Evolutionary conservation across 1,140 invertebrate species (phyloP), one percentile per base, ranked within the genome.

Genomic region (Drosophila biarmipes): DNA sequence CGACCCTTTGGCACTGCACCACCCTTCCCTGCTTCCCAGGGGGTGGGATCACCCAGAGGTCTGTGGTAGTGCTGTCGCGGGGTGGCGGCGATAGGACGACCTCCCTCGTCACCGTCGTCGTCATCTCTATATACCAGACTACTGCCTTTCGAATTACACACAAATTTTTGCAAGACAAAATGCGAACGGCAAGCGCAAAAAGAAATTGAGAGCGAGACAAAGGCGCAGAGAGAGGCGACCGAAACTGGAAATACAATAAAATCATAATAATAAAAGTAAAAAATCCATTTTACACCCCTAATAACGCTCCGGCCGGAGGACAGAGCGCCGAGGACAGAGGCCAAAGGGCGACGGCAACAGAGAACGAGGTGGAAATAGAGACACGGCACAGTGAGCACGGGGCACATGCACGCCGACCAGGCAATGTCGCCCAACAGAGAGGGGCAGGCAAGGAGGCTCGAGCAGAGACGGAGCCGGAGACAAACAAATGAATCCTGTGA

Each of bases 221-320:
- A 79, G 68, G 40, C 27, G 27, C 40, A 43, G 35, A 68, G 24
- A 42, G 61, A 55, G 45, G 31, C 53, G 48, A 86, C 57, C 53
- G 45, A 61, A 81, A 82, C 78, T 86, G 78, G 74, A 81, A 90
- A 90, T 90, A 90, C 80, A 90, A 85, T 90, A 90, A 87, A 90
- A 90, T 90, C 80, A 90, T 90, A 90, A 90, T 86, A 90, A 90
- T 89, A 89, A 90, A 90, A 90, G 82, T 82, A 90, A 90, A 90
- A 89, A 89, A 82, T 84, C 77, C 82, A 90, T 90, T 90, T 90
- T 90, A 90, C 87, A 90, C 87, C 87, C 87, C 89, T 90, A 90
- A 89, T 90, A 87, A 80, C 64, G 66, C 67, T 71, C 27, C 27
- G 49, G 27, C 11, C 24, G 12, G 46, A 52, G 49, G 54, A 54